A percentile compares a stretch with the other conserved stretches of the same genome.
Conservation (phyloP, 2,113 vertebrate genomes). For the Neofelis nebulosa region DNA sequence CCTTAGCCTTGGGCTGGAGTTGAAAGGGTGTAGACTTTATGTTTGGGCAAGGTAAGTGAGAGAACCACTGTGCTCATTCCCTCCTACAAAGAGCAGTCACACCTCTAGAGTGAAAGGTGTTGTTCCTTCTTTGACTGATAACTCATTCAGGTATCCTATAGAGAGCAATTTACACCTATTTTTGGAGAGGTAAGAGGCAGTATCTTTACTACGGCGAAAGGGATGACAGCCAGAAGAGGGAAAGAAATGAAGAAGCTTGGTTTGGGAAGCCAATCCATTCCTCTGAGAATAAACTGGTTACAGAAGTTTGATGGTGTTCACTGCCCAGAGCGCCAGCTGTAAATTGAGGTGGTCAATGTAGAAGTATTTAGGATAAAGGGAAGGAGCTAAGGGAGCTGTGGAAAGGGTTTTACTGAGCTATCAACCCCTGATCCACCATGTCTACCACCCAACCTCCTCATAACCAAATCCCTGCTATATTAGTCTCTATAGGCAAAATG, state of each 20-base stretch:
- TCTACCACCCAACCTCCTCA: not conserved
- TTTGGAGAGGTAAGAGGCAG: not conserved
- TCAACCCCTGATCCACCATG: not conserved
- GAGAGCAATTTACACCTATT: constrained; percentile 43
- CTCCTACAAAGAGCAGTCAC: constrained; percentile 32
- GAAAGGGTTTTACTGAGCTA: not conserved
- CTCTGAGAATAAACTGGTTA: constrained; percentile 23
- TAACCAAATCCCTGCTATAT: not conserved
- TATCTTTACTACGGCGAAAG: constrained; percentile 37
- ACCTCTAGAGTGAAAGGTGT: constrained; percentile 7
- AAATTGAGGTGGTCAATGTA: not conserved
- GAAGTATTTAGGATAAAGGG: not conserved
- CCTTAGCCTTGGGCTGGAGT: not conserved
- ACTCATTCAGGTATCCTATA: not conserved
- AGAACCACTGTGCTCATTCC: not conserved
- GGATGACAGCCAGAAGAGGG: not conserved
- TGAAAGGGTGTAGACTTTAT: not conserved
- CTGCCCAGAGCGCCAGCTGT: not conserved
- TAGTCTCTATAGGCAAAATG: not conserved
- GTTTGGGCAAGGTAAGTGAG: constrained; percentile 39
- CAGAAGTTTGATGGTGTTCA: not conserved
- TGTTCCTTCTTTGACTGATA: constrained; percentile 48
- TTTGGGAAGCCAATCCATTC: constrained; percentile 18
- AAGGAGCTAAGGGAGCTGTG: not conserved
- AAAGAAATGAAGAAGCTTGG: constrained; percentile 1